These are phyloP conservation scores for Drosophila phalerata DNA, from an alignment of 2,888 invertebrate species.

Conservation along the genomic window DNA sequence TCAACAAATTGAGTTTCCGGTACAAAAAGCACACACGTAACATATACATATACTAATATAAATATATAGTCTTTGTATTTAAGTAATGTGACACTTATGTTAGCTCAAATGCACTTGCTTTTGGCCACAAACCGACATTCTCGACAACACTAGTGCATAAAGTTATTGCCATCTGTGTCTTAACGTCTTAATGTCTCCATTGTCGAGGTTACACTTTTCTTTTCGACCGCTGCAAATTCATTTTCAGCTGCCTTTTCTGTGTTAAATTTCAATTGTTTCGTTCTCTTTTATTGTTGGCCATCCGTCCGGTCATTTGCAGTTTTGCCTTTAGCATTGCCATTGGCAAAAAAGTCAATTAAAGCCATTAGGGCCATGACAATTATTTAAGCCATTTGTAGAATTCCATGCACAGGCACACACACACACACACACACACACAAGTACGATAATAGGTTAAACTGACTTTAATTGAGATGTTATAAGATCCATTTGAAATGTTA, in stretches of 20 bases:
- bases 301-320: conserved; percentile 31
- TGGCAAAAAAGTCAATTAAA: conserved; percentile 62
- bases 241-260: conserved; percentile 38
- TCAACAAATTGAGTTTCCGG: conserved; percentile 65
- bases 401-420: not conserved
- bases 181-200: conserved; percentile 35
- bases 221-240: conserved; percentile 58
- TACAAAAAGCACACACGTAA: conserved; percentile 11
- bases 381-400: conserved; percentile 54
- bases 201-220: conserved; percentile 44
- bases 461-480: not conserved
- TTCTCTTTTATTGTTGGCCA: conserved; percentile 25
- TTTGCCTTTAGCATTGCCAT: conserved; percentile 29
- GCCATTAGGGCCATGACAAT: conserved; percentile 61
- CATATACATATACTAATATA: no score
- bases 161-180: conserved; percentile 43
- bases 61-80: not conserved
- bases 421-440: not conserved
- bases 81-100: conserved; percentile 11
- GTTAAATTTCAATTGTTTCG: conserved; percentile 60
- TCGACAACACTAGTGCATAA: conserved; percentile 19
- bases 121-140: conserved; percentile 18
- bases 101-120: conserved; percentile 4
- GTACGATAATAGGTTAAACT: not conserved
- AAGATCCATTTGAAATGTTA: not conserved